A percentile compares a stretch with the other conserved stretches of the same genome.
These are phyloP conservation scores for Archilochus colubris DNA, from an alignment of 2,113 vertebrate genomes.

Conservation along the genomic window DNA sequence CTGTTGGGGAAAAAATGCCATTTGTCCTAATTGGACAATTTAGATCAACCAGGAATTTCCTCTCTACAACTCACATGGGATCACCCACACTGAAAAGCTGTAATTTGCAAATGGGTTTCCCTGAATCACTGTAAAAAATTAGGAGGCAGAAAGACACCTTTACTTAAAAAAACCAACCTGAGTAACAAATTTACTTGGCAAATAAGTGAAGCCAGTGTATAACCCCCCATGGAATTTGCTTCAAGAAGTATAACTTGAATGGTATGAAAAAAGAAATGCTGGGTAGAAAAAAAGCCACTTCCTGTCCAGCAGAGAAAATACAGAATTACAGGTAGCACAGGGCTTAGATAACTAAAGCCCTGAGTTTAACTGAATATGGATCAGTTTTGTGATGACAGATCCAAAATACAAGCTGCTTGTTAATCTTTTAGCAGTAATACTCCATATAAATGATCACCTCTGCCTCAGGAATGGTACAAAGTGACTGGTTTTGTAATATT, in stretches of 20 bases:
- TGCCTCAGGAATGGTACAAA: background rate
- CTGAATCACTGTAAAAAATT: background rate
- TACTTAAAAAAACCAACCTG: background rate
- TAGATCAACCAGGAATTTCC: background rate
- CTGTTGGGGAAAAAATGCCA: background rate
- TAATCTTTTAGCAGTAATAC: background rate
- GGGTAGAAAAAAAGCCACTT: background rate
- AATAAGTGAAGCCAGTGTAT: background rate
- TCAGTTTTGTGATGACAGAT: background rate
- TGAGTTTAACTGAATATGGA: background rate
- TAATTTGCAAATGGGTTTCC: background rate
- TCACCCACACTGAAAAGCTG: background rate
- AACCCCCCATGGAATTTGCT: background rate
- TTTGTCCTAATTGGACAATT: conserved; percentile 1
- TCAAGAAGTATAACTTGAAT: background rate
- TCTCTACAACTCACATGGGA: background rate
- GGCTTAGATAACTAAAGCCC: background rate
- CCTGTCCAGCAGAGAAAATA: background rate
- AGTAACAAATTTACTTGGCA: background rate
- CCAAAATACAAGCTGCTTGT: background rate
- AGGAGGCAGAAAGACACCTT: background rate
- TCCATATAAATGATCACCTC: background rate
- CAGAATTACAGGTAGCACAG: background rate
- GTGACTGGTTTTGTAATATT: background rate
- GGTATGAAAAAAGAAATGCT: background rate